A percentile compares a stretch with the other conserved stretches of the same genome.
Conservation (phyloP, 2,888 invertebrate species). For the Amphipyra berbera region DNA sequence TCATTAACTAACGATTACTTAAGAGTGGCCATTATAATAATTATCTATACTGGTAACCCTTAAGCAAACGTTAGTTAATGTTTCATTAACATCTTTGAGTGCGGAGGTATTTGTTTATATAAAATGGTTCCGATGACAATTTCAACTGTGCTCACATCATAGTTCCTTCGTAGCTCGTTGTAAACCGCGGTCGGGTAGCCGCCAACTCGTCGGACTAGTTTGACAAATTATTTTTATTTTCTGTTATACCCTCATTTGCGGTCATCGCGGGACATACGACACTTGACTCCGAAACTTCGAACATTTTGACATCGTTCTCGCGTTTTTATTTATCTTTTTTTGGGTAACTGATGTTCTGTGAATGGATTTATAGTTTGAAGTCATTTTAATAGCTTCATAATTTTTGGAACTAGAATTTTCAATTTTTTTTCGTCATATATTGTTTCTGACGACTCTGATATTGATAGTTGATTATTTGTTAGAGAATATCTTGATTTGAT, state of each 20-base stretch:
- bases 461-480: too few relatives aligned
- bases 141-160: slow-evolving; percentile 20
- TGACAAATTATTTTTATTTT: slow-evolving; percentile 85
- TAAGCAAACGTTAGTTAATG: too few relatives aligned
- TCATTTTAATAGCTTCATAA: not conserved
- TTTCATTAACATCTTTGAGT: too few relatives aligned
- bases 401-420: not conserved
- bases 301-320: slow-evolving; percentile 49
- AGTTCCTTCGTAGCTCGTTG: slow-evolving; percentile 32
- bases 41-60: too few relatives aligned
- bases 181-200: slow-evolving; percentile 66
- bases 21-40: too few relatives aligned
- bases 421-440: not conserved
- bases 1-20: too few relatives aligned
- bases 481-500: too few relatives aligned
- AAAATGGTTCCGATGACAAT: too few relatives aligned
- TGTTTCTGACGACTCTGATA: too few relatives aligned
- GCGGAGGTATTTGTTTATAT: too few relatives aligned
- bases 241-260: slow-evolving; percentile 70
- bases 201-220: slow-evolving; percentile 73
- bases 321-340: slow-evolving; percentile 9
- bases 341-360: not conserved
- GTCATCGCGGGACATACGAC: slow-evolving; percentile 70
- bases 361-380: not conserved
- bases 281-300: slow-evolving; percentile 56